Evolutionary conservation across 2,113 vertebrate species (phyloP), one percentile per base, ranked within the genome.

Genomic region (Rhegmatorhina hoffmannsi): DNA sequence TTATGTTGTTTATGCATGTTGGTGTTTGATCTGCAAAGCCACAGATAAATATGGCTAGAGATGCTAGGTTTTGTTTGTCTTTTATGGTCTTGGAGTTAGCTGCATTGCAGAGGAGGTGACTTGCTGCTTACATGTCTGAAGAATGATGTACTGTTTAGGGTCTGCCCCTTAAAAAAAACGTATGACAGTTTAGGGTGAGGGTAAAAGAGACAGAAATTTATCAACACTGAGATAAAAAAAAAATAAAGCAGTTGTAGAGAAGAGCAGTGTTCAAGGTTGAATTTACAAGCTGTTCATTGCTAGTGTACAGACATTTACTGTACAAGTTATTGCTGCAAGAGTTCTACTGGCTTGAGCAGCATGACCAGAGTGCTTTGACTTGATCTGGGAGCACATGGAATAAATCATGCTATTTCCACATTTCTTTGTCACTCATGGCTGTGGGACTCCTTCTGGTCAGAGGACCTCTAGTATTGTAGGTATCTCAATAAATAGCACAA

Each of bases 191-290:
- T 77, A 94, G 47, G 38, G 33, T 79, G 69, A 94, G 55, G 46
- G 59, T 75, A 84, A 84, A 75, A 62, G 84, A 73, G 53, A 44
- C 26, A 72, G 80, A 81, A 80, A 83, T 85, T 36, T 74, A 92
- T 95, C 80, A 89, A 89, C 12, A 53, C 6, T 49, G 21, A 75
- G 60, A 62, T 92, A 92, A 96, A n/a, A 46, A 92, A 96, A n/a
- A 46, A 43, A n/a, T n/a, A 76, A 87, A 93, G 49, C 75, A 92
- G 64, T 91, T 84, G 87, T 79, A 64, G 49, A 66, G 60, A 80
- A 68, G 56, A 90, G 66, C 66, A 75, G 69, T 0, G 0, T 62
- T 77, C 58, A 83, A 84, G 84, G 70, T 56, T 95, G 31, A 68
- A 79, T 87, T 95, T 84, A 64, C 80, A 81, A 81, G 68, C 56